Percentiles rank a stretch among this genome's conserved stretches.
phyloP scores from a whole-genome alignment of 2,888 invertebrate species.

The Lymantria dispar region DNA sequence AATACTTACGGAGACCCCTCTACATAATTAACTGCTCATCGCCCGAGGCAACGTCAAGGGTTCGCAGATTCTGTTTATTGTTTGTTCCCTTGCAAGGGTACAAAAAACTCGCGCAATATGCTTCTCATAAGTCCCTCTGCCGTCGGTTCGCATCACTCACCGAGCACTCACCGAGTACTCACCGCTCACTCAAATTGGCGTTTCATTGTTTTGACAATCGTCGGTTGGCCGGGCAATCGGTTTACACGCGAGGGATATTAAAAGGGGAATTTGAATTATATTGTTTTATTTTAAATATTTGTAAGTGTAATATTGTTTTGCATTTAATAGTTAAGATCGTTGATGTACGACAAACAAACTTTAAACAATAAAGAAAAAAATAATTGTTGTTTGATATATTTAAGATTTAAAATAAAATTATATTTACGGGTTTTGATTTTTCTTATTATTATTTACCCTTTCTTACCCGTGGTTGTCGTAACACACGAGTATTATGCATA shows the following conservation, averaged over 20 bases:
- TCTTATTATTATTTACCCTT: too few relatives aligned
- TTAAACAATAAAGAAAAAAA: too few relatives aligned
- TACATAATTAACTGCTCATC: conserved; percentile 15
- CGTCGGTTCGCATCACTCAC: conserved; percentile 24
- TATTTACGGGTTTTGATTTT: too few relatives aligned
- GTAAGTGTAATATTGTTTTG: neutral
- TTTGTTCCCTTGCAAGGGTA: conserved; percentile 30
- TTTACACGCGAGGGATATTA: conserved; percentile 3
- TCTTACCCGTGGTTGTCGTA: too few relatives aligned
- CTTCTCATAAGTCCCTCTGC: conserved; percentile 47
- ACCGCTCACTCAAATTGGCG: conserved; percentile 32
- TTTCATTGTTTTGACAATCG: conserved; percentile 50
- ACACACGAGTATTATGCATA: too few relatives aligned
- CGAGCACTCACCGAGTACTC: neutral
- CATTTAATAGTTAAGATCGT: too few relatives aligned
- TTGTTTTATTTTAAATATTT: neutral
- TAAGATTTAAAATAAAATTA: too few relatives aligned
- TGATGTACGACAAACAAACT: too few relatives aligned
- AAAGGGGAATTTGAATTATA: neutral
- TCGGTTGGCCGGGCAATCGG: conserved; percentile 13
- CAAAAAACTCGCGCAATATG: conserved; percentile 62
- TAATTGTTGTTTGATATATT: too few relatives aligned
- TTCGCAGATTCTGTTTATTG: conserved; percentile 53
- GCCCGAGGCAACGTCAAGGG: conserved; percentile 35
- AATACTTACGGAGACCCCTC: neutral